phyloP scores from a whole-genome alignment of 1,140 invertebrate genomes.

The Heliothis subflexa region DNA sequence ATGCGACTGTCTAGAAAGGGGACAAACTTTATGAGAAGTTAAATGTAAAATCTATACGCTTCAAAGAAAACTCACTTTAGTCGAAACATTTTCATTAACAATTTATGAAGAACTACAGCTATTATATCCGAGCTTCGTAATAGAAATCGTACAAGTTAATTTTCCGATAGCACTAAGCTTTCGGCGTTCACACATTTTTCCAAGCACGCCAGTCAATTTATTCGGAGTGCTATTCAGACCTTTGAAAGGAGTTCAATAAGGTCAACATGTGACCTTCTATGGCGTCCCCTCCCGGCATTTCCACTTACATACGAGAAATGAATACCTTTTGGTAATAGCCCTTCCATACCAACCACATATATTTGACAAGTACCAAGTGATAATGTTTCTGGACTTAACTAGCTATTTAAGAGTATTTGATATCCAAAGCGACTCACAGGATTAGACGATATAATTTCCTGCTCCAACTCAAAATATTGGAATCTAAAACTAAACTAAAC shows the following conservation, averaged over 20 bases:
- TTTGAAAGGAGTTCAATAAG: constrained; percentile 21
- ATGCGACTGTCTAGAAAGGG: constrained; percentile 8
- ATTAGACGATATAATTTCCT: too few species aligned
- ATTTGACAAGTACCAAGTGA: too few species aligned
- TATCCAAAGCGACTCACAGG: too few species aligned
- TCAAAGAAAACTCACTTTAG: too few species aligned
- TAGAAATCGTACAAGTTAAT: not conserved
- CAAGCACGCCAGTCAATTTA: not conserved
- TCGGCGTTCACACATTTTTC: not conserved
- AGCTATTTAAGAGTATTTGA: too few species aligned
- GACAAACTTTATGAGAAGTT: constrained; percentile 8
- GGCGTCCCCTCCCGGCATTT: constrained; percentile 19
- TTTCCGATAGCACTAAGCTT: not conserved
- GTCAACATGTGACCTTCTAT: constrained; percentile 15
- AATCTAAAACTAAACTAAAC: too few species aligned
- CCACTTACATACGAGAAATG: constrained; percentile 13
- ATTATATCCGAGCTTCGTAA: not conserved
- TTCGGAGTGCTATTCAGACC: constrained; percentile 1
- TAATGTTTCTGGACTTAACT: too few species aligned
- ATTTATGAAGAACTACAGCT: constrained; percentile 8
- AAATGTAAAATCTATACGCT: too few species aligned
- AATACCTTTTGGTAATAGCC: constrained; percentile 12
- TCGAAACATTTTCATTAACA: not conserved
- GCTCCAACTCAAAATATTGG: too few species aligned
- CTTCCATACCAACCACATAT: not conserved